Conservation (phyloP, 1,140 invertebrate genomes). For the Microvelia longipes region DNA sequence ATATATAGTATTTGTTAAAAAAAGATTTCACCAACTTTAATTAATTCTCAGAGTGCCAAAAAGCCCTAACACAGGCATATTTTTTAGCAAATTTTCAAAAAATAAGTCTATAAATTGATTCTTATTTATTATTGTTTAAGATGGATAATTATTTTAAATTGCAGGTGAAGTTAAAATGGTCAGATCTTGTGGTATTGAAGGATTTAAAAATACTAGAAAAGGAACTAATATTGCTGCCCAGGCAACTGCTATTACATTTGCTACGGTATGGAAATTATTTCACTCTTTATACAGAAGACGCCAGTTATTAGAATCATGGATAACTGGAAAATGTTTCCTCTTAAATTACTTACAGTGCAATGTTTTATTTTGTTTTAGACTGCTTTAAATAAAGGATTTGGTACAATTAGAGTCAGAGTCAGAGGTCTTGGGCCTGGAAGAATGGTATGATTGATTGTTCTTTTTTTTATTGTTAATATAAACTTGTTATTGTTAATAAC, state of each 20-base stretch:
- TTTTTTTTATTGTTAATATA: background rate
- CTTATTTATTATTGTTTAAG: no score
- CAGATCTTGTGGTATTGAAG: conserved; percentile 70
- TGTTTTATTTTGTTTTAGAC: conserved; percentile 38
- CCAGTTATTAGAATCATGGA: no score
- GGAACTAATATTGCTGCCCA: conserved; percentile 93
- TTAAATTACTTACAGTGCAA: no score
- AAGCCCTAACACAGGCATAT: no score
- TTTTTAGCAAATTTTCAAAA: no score
- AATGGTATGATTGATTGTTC: conserved; percentile 40
- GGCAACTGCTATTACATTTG: conserved; percentile 67
- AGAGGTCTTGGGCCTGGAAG: conserved; percentile 72
- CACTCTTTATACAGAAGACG: no score
- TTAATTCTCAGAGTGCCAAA: no score
- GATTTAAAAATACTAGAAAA: conserved; percentile 87
- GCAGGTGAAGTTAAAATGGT: conserved; percentile 40
- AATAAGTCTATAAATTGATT: no score
- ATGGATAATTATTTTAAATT: conserved; percentile 21
- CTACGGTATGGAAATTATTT: conserved; percentile 44
- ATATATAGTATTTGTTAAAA: no score
- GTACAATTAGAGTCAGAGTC: conserved; percentile 55
- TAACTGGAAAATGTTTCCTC: no score
- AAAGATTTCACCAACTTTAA: no score
- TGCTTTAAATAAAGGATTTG: conserved; percentile 51
- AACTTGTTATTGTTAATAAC: no score